These are phyloP conservation scores for Aplodontia rufa DNA, from an alignment of 2,113 vertebrate species.

Conservation along the genomic window DNA sequence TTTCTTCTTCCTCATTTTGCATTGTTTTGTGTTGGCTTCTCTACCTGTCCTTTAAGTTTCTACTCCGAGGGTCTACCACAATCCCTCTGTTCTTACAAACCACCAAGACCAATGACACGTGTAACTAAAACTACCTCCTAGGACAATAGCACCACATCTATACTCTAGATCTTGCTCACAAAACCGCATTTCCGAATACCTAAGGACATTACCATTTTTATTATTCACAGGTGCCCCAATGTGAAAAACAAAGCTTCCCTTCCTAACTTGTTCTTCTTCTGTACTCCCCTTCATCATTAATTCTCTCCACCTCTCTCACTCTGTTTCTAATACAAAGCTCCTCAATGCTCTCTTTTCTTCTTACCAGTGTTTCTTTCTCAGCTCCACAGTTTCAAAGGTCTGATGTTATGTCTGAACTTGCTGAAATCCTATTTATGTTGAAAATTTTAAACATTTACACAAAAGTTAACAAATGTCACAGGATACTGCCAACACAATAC, in stretches of 20 bases:
- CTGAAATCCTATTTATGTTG: not conserved
- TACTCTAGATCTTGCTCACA: not conserved
- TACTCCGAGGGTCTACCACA: not conserved
- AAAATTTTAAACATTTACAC: not conserved
- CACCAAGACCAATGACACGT: not conserved
- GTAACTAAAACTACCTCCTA: not conserved
- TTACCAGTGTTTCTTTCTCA: not conserved
- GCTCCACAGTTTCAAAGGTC: not conserved
- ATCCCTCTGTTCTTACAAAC: not conserved
- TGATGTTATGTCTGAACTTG: not conserved
- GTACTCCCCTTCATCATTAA: not conserved
- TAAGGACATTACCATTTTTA: not conserved
- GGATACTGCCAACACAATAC: not conserved
- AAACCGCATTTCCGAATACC: not conserved
- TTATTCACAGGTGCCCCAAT: not conserved
- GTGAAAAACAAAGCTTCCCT: not conserved
- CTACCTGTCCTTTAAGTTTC: not conserved
- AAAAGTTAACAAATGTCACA: slow-evolving; percentile 23
- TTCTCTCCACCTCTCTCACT: not conserved
- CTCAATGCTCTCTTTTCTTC: not conserved
- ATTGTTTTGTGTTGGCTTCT: not conserved
- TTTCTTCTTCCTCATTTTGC: not conserved
- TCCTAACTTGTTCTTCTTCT: not conserved
- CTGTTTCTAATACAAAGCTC: not conserved
- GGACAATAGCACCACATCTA: not conserved